Evolutionary conservation across 2,113 vertebrate species (phyloP).

Genomic region (Gorsachius goisagi): DNA sequence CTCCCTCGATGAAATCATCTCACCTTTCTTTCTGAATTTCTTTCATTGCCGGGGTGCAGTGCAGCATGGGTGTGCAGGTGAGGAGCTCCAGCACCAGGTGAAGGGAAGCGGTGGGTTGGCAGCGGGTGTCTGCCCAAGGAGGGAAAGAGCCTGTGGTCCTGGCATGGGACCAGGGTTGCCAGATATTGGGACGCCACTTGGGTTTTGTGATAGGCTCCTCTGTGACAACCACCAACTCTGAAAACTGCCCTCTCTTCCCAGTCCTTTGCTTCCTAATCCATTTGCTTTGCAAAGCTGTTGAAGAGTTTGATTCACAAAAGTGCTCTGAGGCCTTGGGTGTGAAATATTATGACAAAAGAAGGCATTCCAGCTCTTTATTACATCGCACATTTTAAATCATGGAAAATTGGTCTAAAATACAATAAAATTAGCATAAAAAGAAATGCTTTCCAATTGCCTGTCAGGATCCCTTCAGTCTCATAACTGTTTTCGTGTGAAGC

Average conservation of each 20-base stretch:
- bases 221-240: background rate
- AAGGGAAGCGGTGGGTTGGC: background rate
- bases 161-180: fast-evolving
- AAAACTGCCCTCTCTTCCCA: background rate
- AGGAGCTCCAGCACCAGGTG: background rate
- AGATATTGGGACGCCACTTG: fast-evolving
- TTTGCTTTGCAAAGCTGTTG: background rate
- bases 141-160: background rate
- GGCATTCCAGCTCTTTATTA: slow-evolving; percentile 29
- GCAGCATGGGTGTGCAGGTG: background rate
- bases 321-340: slow-evolving; percentile 30
- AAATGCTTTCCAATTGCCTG: slow-evolving; percentile 40
- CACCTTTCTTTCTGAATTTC: background rate
- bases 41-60: fast-evolving
- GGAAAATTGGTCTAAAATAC: slow-evolving; percentile 50
- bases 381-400: slow-evolving; percentile 44
- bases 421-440: slow-evolving; percentile 40
- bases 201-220: background rate
- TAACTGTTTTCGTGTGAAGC: slow-evolving; percentile 51
- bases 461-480: slow-evolving; percentile 27
- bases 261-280: background rate
- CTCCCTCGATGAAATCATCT: background rate
- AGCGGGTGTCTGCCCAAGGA: background rate
- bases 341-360: slow-evolving; percentile 30
- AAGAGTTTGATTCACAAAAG: slow-evolving; percentile 29